A percentile compares a stretch with the other conserved stretches of the same genome.
phyloP scores from a whole-genome alignment of 2,888 invertebrate species.

The Oscheius myriophilus region DNA sequence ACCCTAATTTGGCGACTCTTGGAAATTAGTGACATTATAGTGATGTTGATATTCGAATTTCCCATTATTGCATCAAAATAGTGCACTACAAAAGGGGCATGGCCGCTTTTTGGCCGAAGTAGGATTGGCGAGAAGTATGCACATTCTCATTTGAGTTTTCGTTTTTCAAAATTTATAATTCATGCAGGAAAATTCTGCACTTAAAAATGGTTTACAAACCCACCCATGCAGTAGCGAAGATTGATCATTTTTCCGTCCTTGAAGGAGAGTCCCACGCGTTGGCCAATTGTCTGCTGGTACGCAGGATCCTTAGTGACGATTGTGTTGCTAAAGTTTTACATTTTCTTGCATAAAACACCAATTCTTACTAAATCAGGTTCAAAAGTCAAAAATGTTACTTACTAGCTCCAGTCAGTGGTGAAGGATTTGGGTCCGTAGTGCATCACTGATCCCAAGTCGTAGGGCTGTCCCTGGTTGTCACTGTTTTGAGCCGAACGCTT shows the following conservation, averaged over 20 bases:
- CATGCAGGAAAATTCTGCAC: no score
- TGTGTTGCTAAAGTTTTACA: constrained; percentile 47
- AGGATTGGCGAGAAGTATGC: no score
- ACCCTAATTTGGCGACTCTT: no score
- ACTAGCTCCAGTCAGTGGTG: constrained; percentile 57
- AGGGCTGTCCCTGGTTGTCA: constrained; percentile 67
- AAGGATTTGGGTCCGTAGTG: constrained; percentile 68
- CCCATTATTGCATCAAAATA: no score
- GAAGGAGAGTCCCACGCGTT: constrained; percentile 65
- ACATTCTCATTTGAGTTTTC: neutral
- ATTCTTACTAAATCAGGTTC: constrained; percentile 8
- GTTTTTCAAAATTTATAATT: neutral
- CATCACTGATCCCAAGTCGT: constrained; percentile 67
- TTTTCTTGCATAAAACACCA: neutral
- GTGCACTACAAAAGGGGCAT: no score
- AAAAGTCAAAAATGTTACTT: constrained; percentile 5
- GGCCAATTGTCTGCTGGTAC: constrained; percentile 68
- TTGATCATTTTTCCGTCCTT: constrained; percentile 70
- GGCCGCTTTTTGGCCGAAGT: no score
- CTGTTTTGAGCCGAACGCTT: constrained; percentile 60
- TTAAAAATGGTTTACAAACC: neutral
- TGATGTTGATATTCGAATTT: no score
- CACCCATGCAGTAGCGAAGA: constrained; percentile 63
- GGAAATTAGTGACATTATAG: no score
- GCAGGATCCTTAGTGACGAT: constrained; percentile 57